Evolutionary conservation across 2,113 vertebrate species (phyloP), one percentile per base, ranked within the genome.

Genomic region (Sander lucioperca): DNA sequence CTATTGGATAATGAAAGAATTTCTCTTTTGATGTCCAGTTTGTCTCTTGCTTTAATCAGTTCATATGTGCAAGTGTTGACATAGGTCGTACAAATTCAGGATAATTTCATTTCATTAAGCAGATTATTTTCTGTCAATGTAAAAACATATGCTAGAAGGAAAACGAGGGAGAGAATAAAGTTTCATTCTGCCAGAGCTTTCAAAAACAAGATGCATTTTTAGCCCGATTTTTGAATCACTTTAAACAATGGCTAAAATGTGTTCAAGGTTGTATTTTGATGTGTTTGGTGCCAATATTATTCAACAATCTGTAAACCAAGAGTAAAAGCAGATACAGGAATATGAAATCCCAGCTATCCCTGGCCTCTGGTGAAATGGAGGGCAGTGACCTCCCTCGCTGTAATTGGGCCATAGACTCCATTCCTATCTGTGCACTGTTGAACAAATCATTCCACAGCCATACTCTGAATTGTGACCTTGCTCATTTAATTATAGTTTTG

Each of bases 351-450:
- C 68, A 71, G 89, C 77, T 84, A 84, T 91, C 81, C 73, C 61
- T 90, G 84, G 79, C 82, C 80, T 80, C 74, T 64, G 56, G 86
- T 88, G 86, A 89, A 93, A 94, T 90, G 69, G 87, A 90, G 92
- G 91, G 77, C 92, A 84, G 16, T 89, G 88, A 93, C 90, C 87
- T 89, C 58, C 80, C 51, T 58, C 30, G 13, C 73, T 62, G 86
- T 91, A 92, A 95, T 94, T 92, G 88, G 73, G 74, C 77, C 79
- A 74, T 65, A 69, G 83, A 80, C 79, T 78, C 75, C 48, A 71
- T 86, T 71, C 74, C 66, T 84, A 73, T 87, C 79, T 79, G 74
- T 79, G 58, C 36, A 39, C 64, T 67, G 79, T 65, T 69, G 16
- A 73, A 74, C 81, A 84, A 84, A 69, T 88, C 74, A 82, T 86